phyloP scores from a whole-genome alignment of 1,140 invertebrate species.

The Apocrypta bakeri region DNA sequence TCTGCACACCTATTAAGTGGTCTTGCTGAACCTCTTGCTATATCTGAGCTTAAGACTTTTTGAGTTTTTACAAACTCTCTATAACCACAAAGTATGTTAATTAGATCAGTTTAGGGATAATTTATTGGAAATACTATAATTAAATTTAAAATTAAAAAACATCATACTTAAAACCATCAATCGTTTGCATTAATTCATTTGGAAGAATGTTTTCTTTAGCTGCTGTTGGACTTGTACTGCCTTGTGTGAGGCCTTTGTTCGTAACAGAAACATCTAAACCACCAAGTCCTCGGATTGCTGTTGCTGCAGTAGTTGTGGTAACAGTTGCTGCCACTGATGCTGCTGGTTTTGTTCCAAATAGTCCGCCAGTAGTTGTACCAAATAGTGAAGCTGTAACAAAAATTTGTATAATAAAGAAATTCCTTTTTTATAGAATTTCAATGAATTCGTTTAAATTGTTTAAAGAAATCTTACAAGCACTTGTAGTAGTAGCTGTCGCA shows the following conservation, averaged over 20 bases:
- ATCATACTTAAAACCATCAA: slow-evolving; percentile 77
- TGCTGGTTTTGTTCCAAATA: slow-evolving; percentile 68
- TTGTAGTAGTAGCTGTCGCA: slow-evolving; percentile 59
- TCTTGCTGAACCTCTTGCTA: slow-evolving; percentile 83
- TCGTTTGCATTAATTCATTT: slow-evolving; percentile 80
- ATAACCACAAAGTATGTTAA: slow-evolving; percentile 58
- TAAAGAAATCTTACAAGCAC: slow-evolving; percentile 44
- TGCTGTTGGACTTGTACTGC: slow-evolving; percentile 76
- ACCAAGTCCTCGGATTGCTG: slow-evolving; percentile 77
- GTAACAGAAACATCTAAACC: slow-evolving; percentile 78
- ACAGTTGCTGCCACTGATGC: slow-evolving; percentile 57
- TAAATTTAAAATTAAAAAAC: slow-evolving; percentile 5
- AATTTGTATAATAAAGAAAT: slow-evolving; percentile 27
- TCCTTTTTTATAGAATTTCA: slow-evolving; percentile 44
- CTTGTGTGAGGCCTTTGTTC: slow-evolving; percentile 75
- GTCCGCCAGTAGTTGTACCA: slow-evolving; percentile 56
- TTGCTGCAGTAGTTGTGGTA: slow-evolving; percentile 62
- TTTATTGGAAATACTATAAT: not conserved
- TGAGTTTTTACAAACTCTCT: slow-evolving; percentile 90
- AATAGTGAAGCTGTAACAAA: slow-evolving; percentile 64
- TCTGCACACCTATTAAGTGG: slow-evolving; percentile 80
- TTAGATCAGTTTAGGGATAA: slow-evolving; percentile 10
- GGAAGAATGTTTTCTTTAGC: slow-evolving; percentile 84
- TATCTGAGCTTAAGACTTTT: slow-evolving; percentile 87
- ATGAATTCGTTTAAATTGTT: slow-evolving; percentile 30